These are phyloP conservation scores for Kryptolebias ocellatus DNA, from an alignment of 2,797 vertebrate genomes.

Conservation along the genomic window DNA sequence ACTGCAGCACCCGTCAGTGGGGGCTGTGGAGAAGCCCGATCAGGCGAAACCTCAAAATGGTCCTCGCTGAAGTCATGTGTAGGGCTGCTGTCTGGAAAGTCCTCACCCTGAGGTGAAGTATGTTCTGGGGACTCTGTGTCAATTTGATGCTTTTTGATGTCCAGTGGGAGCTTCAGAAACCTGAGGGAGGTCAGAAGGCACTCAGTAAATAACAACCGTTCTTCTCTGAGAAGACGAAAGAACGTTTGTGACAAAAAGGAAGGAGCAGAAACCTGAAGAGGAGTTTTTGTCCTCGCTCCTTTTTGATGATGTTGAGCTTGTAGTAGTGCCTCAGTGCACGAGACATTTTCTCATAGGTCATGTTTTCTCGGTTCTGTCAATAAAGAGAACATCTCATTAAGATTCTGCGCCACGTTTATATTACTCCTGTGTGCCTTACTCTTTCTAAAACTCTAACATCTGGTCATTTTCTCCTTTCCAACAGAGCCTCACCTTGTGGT, in stretches of 20 bases:
- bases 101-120: conserved; percentile 43
- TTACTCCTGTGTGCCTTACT: neutral
- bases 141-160: conserved; percentile 71
- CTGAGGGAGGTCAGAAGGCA: conserved; percentile 61
- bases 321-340: conserved; percentile 92
- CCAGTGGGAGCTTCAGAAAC: conserved; percentile 88
- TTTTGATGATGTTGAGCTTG: conserved; percentile 95
- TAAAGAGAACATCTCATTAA: neutral
- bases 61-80: conserved; percentile 74
- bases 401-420: neutral
- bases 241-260: neutral
- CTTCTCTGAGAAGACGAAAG: neutral
- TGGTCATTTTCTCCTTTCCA: conserved; percentile 42
- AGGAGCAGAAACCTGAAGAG: conserved; percentile 85
- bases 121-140: conserved; percentile 77
- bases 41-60: conserved; percentile 79
- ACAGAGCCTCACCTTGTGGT: conserved; percentile 86
- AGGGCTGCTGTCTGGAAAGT: conserved; percentile 48
- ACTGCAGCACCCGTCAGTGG: conserved; percentile 27
- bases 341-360: conserved; percentile 98
- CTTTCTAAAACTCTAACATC: neutral
- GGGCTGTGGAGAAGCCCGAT: conserved; percentile 57
- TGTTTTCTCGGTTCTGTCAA: conserved; percentile 88
- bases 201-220: neutral
- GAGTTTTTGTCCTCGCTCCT: conserved; percentile 91